Conservation (phyloP, 2,797 vertebrate genomes). For the Spheniscus humboldti region DNA sequence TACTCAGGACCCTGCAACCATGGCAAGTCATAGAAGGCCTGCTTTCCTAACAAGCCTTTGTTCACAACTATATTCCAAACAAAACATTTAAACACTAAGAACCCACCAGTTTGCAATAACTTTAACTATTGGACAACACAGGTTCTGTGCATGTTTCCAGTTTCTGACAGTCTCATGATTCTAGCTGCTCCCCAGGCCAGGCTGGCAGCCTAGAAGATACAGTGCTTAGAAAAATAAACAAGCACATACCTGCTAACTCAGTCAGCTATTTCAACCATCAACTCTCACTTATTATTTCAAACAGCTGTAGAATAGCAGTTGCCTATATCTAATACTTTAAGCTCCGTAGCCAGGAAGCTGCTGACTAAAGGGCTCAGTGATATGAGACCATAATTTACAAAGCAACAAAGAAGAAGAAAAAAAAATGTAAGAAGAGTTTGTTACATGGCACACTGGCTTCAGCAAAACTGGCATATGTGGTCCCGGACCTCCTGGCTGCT, state of each 20-base stretch:
- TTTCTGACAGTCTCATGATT: neutral
- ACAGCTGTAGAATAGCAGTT: constrained; percentile 10
- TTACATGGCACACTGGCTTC: neutral
- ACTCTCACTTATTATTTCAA: constrained; percentile 10
- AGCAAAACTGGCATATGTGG: neutral
- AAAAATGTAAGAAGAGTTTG: neutral
- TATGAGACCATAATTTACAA: neutral
- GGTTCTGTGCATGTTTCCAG: neutral
- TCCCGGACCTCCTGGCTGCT: neutral
- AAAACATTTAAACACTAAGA: neutral
- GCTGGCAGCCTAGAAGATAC: neutral
- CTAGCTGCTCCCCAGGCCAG: neutral
- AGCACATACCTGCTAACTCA: neutral
- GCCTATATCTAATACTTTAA: neutral
- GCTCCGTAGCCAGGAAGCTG: neutral
- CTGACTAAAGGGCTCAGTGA: neutral
- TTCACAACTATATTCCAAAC: neutral
- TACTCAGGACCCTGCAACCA: neutral
- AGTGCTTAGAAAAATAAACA: neutral
- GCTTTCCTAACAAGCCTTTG: neutral
- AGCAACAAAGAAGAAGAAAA: neutral
- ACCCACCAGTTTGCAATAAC: neutral
- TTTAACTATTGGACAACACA: neutral
- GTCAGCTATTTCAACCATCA: neutral
- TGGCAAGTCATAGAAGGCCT: neutral